These are phyloP conservation scores for Cyprinodon tularosa DNA, from an alignment of 2,113 vertebrate species.

Conservation along the genomic window DNA sequence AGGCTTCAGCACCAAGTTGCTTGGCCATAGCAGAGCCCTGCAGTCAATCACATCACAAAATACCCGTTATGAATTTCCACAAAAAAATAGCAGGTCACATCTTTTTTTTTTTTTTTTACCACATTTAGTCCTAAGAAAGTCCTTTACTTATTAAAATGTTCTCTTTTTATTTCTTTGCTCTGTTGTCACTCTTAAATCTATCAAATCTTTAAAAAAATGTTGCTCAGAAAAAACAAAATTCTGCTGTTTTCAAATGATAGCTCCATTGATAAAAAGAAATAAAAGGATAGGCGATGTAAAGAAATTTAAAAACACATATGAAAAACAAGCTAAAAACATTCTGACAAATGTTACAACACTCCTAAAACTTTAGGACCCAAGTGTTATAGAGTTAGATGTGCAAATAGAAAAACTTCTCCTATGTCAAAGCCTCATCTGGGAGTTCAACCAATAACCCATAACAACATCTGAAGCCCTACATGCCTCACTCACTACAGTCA, in stretches of 20 bases:
- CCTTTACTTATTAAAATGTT: neutral
- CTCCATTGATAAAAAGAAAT: neutral
- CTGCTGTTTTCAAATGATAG: neutral
- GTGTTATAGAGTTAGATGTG: too few species aligned
- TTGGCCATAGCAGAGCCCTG: constrained; percentile 91
- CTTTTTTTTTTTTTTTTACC: too few species aligned
- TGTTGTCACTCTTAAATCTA: neutral
- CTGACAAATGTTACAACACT: too few species aligned
- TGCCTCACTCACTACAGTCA: too few species aligned
- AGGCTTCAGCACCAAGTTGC: constrained; percentile 91
- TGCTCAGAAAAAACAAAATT: neutral
- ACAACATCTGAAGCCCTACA: too few species aligned
- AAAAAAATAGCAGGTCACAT: fast-evolving
- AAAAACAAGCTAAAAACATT: too few species aligned
- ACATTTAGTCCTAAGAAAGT: neutral
- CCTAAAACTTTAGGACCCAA: too few species aligned
- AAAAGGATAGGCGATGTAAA: neutral
- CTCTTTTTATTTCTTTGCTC: neutral
- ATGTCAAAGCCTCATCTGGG: too few species aligned
- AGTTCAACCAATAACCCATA: too few species aligned
- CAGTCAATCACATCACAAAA: neutral
- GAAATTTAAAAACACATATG: too few species aligned
- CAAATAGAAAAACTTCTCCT: too few species aligned
- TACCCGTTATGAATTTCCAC: neutral
- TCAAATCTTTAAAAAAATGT: neutral